phyloP scores from a whole-genome alignment of 2,888 invertebrate species.

The Bimastos eiseni region DNA sequence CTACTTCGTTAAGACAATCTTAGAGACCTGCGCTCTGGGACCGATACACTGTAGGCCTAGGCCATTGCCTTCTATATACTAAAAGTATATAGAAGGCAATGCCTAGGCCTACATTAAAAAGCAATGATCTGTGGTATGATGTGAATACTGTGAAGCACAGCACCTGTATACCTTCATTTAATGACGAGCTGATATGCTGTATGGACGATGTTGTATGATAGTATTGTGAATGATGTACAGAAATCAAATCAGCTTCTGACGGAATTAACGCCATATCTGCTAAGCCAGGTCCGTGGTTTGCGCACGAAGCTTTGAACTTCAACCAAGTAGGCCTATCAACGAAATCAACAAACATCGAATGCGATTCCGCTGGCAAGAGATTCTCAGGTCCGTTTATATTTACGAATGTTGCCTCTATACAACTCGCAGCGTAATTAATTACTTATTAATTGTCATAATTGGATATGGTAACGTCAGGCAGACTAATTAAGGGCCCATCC shows the following conservation, averaged over 20 bases:
- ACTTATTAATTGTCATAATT: too few relatives aligned
- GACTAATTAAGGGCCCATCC: too few relatives aligned
- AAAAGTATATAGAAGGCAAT: too few relatives aligned
- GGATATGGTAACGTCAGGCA: too few relatives aligned
- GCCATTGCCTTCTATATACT: too few relatives aligned
- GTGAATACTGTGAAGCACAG: neutral
- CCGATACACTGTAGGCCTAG: too few relatives aligned
- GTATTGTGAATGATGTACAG: neutral
- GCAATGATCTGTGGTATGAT: too few relatives aligned
- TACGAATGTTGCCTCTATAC: neutral
- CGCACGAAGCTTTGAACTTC: neutral
- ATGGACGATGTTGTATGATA: neutral
- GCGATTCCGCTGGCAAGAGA: neutral
- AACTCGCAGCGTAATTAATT: too few relatives aligned
- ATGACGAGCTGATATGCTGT: neutral
- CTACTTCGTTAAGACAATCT: neutral
- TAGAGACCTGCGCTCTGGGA: too few relatives aligned
- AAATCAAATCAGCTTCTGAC: slow-evolving; percentile 2
- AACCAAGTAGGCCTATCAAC: too few relatives aligned
- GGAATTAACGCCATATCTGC: neutral
- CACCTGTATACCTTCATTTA: neutral
- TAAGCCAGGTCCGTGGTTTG: neutral
- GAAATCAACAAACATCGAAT: neutral
- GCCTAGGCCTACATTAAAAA: too few relatives aligned
- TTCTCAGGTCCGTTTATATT: neutral